Evolutionary conservation across 2,888 invertebrate genomes (phyloP), one percentile per base, ranked within the genome.

Genomic region (Hydroisotoma schaefferi): DNA sequence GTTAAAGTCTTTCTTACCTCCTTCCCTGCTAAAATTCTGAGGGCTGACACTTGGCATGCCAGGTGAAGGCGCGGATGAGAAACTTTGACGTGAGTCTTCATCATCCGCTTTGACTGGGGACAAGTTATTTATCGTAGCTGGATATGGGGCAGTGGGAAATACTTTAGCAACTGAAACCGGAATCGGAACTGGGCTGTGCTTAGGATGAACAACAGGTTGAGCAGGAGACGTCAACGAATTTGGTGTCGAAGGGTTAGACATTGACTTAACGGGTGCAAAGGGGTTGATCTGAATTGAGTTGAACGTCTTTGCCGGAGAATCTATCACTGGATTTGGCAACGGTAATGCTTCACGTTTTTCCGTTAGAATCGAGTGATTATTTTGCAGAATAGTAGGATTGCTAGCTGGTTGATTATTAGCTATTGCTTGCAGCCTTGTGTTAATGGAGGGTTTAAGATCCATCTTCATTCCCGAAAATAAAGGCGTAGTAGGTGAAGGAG

Each of bases 11-110:
- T 15, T n/a, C 46, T 46, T 6, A 46, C 46, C 46, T 22, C 65
- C 65, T 53, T 59, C 62, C 18, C 53, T 46, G 12, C 52, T 53
- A 25, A 56, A 65, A 49, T 66, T 60, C 23, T 51, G 54, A 23
- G 68, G 66, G 23, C 51, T 52, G n/a, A 29, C 20, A 33, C 64
- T 61, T 5, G 61, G 44, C 68, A 69, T 70, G 22, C 69, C 68
- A 15, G 70, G 69, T 5, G 72, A 72, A 23, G 63, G 59, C 12
- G 62, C 58, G 23, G 66, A 59, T 10, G 67, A 61, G 43, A 69
- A 70, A 38, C 72, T 72, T 18, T 67, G 63, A n/a, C 67, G 57
- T 8, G 72, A 70, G 57, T 69, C 69, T 44, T 72, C 70, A 23
- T 70, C 68, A 29, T 59, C 62, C 40, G 3, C 20, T 40, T 40